Conservation (phyloP, 1,140 invertebrate species). For the Zaprionus kolodkinae region DNA sequence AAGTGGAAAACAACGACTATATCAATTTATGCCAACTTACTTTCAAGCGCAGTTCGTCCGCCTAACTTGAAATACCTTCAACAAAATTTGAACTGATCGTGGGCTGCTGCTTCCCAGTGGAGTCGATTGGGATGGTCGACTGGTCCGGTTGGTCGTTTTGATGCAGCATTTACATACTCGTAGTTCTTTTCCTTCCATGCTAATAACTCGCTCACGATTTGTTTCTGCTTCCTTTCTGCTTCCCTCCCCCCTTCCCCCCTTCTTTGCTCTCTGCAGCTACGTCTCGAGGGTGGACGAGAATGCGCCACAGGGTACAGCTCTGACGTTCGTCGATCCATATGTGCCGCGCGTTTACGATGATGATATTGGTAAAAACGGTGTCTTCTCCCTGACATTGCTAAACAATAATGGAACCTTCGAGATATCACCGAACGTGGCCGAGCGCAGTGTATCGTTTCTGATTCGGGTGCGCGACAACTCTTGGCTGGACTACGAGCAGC, state of each 20-base stretch:
- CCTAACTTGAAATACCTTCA: slow-evolving; percentile 61
- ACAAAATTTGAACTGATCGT: slow-evolving; percentile 14
- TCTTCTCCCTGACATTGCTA: slow-evolving; percentile 91
- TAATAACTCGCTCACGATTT: slow-evolving; percentile 70
- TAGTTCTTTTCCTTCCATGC: slow-evolving; percentile 65
- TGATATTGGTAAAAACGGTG: slow-evolving; percentile 92
- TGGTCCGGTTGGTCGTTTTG: slow-evolving; percentile 28
- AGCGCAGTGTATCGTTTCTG: slow-evolving; percentile 91
- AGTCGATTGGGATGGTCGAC: not conserved
- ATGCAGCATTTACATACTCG: slow-evolving; percentile 56
- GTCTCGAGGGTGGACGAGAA: slow-evolving; percentile 92
- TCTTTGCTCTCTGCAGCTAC: slow-evolving; percentile 86
- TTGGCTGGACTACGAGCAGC: slow-evolving; percentile 92
- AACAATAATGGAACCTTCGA: slow-evolving; percentile 95
- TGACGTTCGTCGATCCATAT: slow-evolving; percentile 89
- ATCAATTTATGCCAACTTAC: slow-evolving; percentile 68
- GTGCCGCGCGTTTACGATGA: slow-evolving; percentile 90
- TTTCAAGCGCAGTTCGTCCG: slow-evolving; percentile 49
- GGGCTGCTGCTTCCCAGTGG: not conserved
- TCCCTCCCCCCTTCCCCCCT: slow-evolving; percentile 14
- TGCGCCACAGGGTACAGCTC: slow-evolving; percentile 90
- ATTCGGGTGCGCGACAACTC: slow-evolving; percentile 93
- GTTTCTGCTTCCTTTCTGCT: slow-evolving; percentile 25
- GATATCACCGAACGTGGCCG: slow-evolving; percentile 93
- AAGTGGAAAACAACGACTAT: slow-evolving; percentile 53